These are phyloP conservation scores for Molanna angustata DNA, from an alignment of 2,888 invertebrate genomes.

Conservation along the genomic window DNA sequence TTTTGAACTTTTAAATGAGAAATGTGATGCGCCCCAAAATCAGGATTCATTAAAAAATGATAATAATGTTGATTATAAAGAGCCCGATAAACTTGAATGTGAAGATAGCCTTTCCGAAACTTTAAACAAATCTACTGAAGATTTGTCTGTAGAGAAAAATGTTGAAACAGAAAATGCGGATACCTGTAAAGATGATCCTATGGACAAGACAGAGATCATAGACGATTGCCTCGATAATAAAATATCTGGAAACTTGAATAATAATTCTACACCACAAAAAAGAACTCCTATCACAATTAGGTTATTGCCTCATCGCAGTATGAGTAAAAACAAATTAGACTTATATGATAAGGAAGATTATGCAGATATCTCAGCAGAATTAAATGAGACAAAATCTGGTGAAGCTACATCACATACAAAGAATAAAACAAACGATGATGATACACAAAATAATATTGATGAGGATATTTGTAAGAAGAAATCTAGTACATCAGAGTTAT, in stretches of 20 bases:
- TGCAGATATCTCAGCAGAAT: conserved; percentile 35
- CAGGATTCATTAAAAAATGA: too few relatives aligned
- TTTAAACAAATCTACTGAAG: too few relatives aligned
- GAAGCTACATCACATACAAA: conserved; percentile 1
- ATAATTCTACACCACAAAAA: conserved; percentile 40
- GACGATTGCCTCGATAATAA: too few relatives aligned
- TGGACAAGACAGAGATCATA: too few relatives aligned
- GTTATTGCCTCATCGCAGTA: conserved; percentile 49
- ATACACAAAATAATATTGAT: conserved; percentile 33
- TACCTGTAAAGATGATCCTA: too few relatives aligned
- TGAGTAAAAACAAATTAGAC: conserved; percentile 43
- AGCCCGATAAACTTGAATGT: too few relatives aligned
- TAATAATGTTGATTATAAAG: too few relatives aligned
- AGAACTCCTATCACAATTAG: conserved; percentile 50
- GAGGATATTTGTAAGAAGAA: conserved; percentile 33
- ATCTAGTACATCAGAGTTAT: conserved; percentile 25
- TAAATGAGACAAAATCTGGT: conserved; percentile 1
- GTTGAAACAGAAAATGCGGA: too few relatives aligned
- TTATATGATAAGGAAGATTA: conserved; percentile 27
- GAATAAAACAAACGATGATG: conserved; percentile 27
- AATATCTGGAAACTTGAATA: conserved; percentile 35
- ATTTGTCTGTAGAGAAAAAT: too few relatives aligned
- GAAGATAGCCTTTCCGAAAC: too few relatives aligned
- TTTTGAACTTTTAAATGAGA: too few relatives aligned
- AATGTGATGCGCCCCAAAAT: too few relatives aligned